Evolutionary conservation across 2,797 vertebrate genomes (phyloP).

Genomic region (Chrysocyon brachyurus): DNA sequence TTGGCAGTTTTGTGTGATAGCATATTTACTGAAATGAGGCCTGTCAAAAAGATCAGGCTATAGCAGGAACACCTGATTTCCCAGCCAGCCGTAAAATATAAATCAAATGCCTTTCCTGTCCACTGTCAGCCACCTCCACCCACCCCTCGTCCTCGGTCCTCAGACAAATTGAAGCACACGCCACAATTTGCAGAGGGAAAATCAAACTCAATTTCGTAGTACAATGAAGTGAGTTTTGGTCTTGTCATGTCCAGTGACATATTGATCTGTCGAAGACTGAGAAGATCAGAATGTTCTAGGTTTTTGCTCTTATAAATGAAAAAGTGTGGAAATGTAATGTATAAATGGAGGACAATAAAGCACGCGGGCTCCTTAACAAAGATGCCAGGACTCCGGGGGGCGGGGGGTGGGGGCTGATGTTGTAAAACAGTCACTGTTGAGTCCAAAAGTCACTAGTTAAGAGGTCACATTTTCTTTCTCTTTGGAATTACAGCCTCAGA

Average conservation of each 20-base stretch:
- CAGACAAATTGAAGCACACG: conserved; percentile 51
- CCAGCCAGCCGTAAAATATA: conserved; percentile 64
- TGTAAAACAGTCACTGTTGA: background rate
- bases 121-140: conserved; percentile 17
- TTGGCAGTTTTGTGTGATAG: conserved; percentile 39
- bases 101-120: conserved; percentile 66
- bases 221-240: conserved; percentile 79
- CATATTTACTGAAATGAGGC: conserved; percentile 61
- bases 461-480: conserved; percentile 56
- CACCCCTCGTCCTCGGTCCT: background rate
- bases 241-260: conserved; percentile 77
- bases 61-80: conserved; percentile 70
- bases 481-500: conserved; percentile 22
- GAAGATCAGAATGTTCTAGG: conserved; percentile 56
- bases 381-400: conserved; percentile 51
- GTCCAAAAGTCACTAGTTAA: conserved; percentile 27
- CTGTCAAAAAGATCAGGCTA: conserved; percentile 64
- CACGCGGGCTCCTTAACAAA: background rate
- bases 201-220: conserved; percentile 81
- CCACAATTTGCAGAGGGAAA: conserved; percentile 68
- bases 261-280: conserved; percentile 71
- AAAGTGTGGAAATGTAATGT: conserved; percentile 13
- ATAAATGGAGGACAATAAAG: background rate
- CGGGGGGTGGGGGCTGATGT: conserved; percentile 36
- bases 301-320: conserved; percentile 29